Percentiles rank a stretch among this genome's conserved stretches.
Conservation (phyloP, 2,888 invertebrate genomes). For the Oligia fasciuncula region DNA sequence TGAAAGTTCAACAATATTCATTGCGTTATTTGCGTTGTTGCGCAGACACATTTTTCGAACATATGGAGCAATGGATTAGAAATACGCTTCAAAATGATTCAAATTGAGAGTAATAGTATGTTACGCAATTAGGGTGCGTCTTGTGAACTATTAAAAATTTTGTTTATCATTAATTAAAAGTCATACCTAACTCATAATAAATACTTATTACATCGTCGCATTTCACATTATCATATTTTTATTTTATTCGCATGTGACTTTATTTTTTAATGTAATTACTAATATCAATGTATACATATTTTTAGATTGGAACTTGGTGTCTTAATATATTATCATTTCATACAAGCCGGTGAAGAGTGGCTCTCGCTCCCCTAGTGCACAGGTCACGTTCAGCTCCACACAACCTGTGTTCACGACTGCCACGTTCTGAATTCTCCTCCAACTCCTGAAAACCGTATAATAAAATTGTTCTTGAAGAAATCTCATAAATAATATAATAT, state of each 20-base stretch:
- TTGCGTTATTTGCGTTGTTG: too few relatives aligned
- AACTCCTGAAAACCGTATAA: neutral
- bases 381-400: neutral
- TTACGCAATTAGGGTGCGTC: too few relatives aligned
- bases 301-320: neutral
- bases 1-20: too few relatives aligned
- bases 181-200: neutral
- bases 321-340: neutral
- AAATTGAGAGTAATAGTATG: too few relatives aligned
- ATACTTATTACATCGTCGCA: neutral
- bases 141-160: neutral
- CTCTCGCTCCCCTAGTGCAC: neutral
- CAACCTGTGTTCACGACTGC: neutral
- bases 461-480: neutral
- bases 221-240: neutral
- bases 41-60: too few relatives aligned
- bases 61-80: too few relatives aligned
- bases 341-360: neutral
- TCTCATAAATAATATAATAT: neutral
- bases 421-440: neutral
- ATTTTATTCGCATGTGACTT: neutral
- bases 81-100: too few relatives aligned
- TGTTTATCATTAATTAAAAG: neutral
- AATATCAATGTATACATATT: neutral
- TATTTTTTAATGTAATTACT: neutral